Percentiles rank a stretch among this genome's conserved stretches.
These are phyloP conservation scores for mouse (Mus musculus) DNA, from an alignment of 2,113 vertebrate species.

Conservation along the genomic window DNA sequence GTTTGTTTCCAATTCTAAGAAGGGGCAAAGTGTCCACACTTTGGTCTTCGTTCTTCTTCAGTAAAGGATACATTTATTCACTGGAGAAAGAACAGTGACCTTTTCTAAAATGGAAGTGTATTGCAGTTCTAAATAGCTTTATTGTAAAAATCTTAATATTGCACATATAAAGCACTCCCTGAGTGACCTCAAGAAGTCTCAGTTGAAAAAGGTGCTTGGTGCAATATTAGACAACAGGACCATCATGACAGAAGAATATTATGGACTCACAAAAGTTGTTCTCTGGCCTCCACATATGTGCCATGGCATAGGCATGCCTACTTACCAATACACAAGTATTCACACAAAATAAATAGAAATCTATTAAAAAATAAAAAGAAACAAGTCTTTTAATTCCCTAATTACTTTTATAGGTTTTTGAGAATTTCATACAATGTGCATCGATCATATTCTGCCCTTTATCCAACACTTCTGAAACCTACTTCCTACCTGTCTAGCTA, in stretches of 20 bases:
- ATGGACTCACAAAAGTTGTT: neutral
- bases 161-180: neutral
- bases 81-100: conserved; percentile 26
- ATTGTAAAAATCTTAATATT: conserved; percentile 6
- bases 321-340: neutral
- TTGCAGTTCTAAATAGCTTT: neutral
- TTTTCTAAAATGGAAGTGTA: conserved; percentile 26
- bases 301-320: neutral
- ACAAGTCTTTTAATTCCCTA: neutral
- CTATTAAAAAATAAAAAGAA: neutral
- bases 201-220: neutral
- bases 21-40: too few relatives aligned
- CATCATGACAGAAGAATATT: too few relatives aligned
- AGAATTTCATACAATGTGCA: neutral
- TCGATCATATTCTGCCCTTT: too few relatives aligned
- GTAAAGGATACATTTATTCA: conserved; percentile 24
- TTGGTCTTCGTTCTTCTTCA: too few relatives aligned
- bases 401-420: neutral
- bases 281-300: neutral
- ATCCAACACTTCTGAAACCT: neutral
- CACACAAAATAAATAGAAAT: neutral
- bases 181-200: too few relatives aligned
- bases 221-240: neutral
- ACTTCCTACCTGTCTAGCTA: neutral
- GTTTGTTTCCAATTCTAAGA: too few relatives aligned